Evolutionary conservation across 2,797 vertebrate species (phyloP).

Genomic region (Lithobates pipiens): DNA sequence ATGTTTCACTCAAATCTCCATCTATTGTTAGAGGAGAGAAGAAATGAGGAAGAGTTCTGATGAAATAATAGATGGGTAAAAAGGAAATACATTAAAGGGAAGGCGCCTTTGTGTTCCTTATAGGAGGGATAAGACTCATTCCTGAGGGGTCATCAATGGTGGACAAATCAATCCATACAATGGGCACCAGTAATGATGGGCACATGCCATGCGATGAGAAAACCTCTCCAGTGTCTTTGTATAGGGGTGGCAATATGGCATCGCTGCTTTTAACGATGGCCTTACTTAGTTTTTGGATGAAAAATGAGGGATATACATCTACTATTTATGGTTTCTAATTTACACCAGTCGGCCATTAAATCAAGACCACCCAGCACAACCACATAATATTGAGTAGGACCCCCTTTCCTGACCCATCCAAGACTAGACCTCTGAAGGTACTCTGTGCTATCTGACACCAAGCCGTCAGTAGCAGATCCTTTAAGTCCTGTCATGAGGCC

Average conservation of each 20-base stretch:
- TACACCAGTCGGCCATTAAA: too few relatives aligned
- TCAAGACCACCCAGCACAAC: too few relatives aligned
- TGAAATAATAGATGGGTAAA: not conserved
- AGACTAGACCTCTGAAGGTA: too few relatives aligned
- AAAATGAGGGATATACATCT: too few relatives aligned
- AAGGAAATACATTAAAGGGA: not conserved
- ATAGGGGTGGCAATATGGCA: not conserved
- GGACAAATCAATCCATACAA: not conserved
- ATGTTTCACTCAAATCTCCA: conserved; percentile 4
- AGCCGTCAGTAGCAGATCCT: too few relatives aligned
- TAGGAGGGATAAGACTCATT: not conserved
- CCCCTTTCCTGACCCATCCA: too few relatives aligned
- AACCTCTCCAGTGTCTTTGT: not conserved
- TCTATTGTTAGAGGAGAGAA: conserved; percentile 25
- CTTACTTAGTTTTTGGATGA: not conserved
- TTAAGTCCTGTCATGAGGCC: too few relatives aligned
- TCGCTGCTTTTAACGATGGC: not conserved
- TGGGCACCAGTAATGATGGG: not conserved
- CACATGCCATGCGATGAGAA: not conserved
- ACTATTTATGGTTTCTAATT: not conserved
- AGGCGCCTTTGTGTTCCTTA: not conserved
- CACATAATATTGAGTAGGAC: too few relatives aligned
- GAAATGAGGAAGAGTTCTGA: not conserved
- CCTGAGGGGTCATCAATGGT: not conserved
- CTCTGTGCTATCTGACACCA: too few relatives aligned